Base-by-base conservation (phyloP, 2,113 vertebrate species). In the Coryphaenoides rupestris region DNA sequence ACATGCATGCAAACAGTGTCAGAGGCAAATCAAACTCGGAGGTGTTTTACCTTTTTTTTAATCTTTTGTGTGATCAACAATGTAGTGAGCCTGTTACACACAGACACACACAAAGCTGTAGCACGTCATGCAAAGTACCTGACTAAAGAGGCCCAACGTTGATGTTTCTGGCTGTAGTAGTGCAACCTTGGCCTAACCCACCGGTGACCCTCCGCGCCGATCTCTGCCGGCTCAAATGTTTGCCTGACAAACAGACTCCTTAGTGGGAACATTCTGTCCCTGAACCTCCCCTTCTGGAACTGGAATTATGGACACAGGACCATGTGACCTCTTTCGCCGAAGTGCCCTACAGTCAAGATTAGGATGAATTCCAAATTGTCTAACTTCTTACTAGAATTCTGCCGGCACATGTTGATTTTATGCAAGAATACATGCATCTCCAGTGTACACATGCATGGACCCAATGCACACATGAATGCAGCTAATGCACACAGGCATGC, bases 181-280 rank as follows among this genome's bases (percentile, higher is more conserved):
- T 61, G 59, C 26, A 46, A 62, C 59, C 21, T 2, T 59, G 49
- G 54, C 68, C 22, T 60, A 65, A 72, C 61, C 61, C 58, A 33
- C 21, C 70, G 68, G 40, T 40, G 33, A 46, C 17, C 63, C 21
- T 19, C n/a, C 55, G 55, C 70, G 52, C 56, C 56, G 58, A 65
- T 61, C 47, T 7, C 28, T 60, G 65, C 65, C 77, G 69, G 72
- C 47, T 65, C 54, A 40, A 73, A 77, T 82, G 79, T 82, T 84
- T 80, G 65, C 33, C 63, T 72, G 66, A 81, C 71, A 73, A 84
- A 83, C 66, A 75, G 22, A 67, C 17, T 63, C 66, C 16, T 72
- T 55, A 64, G 66, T 57, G 53, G 70, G 78, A 72, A 86, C 85
- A 82, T 54, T 77, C 65, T 84, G 73, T 84, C 69, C 84, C 78